Base-by-base conservation (phyloP, 2,888 invertebrate species). In the Gerris lacustris region DNA sequence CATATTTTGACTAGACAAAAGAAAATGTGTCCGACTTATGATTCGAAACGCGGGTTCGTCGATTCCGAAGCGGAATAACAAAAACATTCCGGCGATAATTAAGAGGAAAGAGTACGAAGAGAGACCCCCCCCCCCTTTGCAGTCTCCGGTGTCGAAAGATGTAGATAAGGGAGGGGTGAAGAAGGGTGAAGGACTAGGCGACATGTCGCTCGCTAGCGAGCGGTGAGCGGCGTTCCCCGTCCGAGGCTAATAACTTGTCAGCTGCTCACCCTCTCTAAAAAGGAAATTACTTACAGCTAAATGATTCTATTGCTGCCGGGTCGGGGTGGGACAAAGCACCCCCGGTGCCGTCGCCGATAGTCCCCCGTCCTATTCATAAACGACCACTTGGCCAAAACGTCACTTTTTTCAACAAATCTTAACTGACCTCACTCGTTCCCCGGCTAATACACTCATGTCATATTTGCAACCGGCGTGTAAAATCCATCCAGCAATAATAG, bases 211-310 rank as follows among this genome's bases (percentile, higher is more conserved):
- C 55, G 55, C 55, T 55, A 55, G 55, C 55, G 55, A 55, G 55
- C 55, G 15, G 31, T 31, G 31, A 55, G 5, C 15, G 11, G 1
- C 15, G 55, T 5, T 55, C 70, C 74, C 71, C 71, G 55, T 9
- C 11, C 55, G 55, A 68, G 67, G 70, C 77, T 78, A 79, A 78
- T 79, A 79, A 79, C 77, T 79, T 79, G 79, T 79, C 79, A 79
- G 78, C 77, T 77, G 75, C 72, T 70, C 71, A 72, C 74, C 69
- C 73, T 70, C 71, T 74, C 76, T 76, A 83, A 82, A 85, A 55
- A 85, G 85, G 85, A 84, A 84, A 86, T 87, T 86, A 86, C 83
- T 86, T 83, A 86, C 86, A 84, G 84, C 84, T 85, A 86, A 86
- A 86, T 85, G 86, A 85, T 84, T 86, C 85, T 85, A 86, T 86